Evolutionary conservation across 2,797 vertebrate species (phyloP).

Genomic region (Anisognathus igniventris): DNA sequence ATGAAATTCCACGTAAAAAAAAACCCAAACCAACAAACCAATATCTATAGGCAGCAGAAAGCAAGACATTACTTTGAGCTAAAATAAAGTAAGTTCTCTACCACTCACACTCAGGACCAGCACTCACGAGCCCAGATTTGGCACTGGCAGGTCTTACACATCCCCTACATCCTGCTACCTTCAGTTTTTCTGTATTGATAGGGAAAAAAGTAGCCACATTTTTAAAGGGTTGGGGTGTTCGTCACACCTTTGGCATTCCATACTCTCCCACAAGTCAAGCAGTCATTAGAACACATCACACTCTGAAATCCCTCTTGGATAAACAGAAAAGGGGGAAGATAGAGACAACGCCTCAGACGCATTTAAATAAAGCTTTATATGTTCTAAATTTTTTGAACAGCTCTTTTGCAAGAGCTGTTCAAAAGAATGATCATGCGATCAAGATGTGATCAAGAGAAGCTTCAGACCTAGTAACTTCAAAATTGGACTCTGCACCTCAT

Average conservation of each 20-base stretch:
- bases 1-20: not conserved
- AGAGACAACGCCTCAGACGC: not conserved
- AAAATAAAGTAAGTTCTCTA: not conserved
- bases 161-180: not conserved
- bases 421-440: not conserved
- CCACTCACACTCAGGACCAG: not conserved
- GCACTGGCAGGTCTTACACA: not conserved
- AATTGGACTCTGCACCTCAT: not conserved
- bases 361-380: not conserved
- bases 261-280: not conserved
- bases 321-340: not conserved
- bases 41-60: not conserved
- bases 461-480: not conserved
- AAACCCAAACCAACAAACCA: no score
- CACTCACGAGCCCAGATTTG: accelerated
- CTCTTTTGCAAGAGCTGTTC: not conserved
- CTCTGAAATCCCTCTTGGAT: not conserved
- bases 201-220: not conserved
- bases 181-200: not conserved
- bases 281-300: not conserved
- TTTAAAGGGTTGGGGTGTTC: not conserved
- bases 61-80: not conserved
- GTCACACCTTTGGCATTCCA: not conserved
- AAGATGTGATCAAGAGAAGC: not conserved
- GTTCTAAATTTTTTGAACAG: not conserved